Evolutionary conservation across 2,113 vertebrate species (phyloP).

Genomic region (Oxyura jamaicensis): DNA sequence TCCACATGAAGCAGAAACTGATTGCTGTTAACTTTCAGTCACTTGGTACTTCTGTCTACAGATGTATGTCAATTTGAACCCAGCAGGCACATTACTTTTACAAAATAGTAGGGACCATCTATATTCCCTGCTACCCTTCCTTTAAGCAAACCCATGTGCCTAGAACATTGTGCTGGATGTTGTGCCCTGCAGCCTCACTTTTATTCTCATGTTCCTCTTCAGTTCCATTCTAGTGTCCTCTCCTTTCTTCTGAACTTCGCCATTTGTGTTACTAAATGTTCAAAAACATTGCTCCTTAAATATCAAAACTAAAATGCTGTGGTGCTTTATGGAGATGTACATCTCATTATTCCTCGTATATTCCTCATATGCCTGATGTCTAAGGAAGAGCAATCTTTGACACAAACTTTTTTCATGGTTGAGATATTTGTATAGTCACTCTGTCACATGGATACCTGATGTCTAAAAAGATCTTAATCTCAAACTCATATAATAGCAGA

Average conservation of each 20-base stretch:
- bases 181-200: background rate
- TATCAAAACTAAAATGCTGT: background rate
- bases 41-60: background rate
- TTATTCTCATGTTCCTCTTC: background rate
- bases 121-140: background rate
- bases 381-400: background rate
- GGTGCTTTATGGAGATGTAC: background rate
- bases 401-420: background rate
- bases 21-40: background rate
- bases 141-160: background rate
- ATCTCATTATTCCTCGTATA: background rate
- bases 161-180: background rate
- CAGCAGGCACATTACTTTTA: background rate
- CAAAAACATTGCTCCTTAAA: background rate
- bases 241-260: background rate
- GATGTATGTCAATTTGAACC: background rate
- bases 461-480: background rate
- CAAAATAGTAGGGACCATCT: background rate
- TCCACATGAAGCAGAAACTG: background rate
- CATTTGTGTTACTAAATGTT: background rate
- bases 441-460: fast-evolving
- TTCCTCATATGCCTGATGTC: background rate
- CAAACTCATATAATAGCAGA: background rate
- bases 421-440: background rate
- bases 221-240: background rate